These are phyloP conservation scores for Corythornis leucogaster DNA, from an alignment of 2,797 vertebrate genomes.

Conservation along the genomic window DNA sequence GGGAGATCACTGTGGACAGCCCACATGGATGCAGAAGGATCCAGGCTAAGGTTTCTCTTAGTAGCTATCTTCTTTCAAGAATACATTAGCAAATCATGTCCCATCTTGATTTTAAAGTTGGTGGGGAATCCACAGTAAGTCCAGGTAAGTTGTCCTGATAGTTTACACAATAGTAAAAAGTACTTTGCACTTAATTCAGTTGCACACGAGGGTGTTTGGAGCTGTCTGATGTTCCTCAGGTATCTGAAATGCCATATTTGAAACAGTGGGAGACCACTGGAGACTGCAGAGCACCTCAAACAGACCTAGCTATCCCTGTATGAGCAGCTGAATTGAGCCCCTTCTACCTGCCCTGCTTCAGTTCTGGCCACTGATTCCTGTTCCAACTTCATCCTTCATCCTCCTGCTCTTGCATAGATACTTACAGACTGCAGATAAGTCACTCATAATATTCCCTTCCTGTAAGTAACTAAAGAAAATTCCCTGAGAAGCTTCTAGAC, in stretches of 20 bases:
- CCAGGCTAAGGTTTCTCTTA: not conserved
- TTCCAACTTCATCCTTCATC: not conserved
- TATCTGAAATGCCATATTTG: not conserved
- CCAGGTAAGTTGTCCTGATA: not conserved
- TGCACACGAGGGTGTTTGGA: not conserved
- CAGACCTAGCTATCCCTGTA: not conserved
- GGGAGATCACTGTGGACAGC: not conserved
- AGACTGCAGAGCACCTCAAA: not conserved
- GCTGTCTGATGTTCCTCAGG: not conserved
- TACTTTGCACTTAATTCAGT: not conserved
- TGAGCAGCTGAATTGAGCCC: not conserved
- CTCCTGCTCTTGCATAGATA: not conserved
- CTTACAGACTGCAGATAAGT: not conserved
- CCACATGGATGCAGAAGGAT: not conserved
- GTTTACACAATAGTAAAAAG: not conserved
- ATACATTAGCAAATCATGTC: not conserved
- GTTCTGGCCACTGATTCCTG: not conserved
- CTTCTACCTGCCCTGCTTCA: not conserved
- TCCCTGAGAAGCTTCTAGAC: not conserved
- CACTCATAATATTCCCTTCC: not conserved
- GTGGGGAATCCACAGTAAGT: not conserved
- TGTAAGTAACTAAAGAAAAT: not conserved
- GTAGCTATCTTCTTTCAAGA: not conserved
- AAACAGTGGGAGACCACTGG: not conserved
- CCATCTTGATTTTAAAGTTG: not conserved